Percentiles rank a stretch among this genome's conserved stretches.
Evolutionary conservation across 1,140 invertebrate species (phyloP).

Genomic region (Drosophila guanche): DNA sequence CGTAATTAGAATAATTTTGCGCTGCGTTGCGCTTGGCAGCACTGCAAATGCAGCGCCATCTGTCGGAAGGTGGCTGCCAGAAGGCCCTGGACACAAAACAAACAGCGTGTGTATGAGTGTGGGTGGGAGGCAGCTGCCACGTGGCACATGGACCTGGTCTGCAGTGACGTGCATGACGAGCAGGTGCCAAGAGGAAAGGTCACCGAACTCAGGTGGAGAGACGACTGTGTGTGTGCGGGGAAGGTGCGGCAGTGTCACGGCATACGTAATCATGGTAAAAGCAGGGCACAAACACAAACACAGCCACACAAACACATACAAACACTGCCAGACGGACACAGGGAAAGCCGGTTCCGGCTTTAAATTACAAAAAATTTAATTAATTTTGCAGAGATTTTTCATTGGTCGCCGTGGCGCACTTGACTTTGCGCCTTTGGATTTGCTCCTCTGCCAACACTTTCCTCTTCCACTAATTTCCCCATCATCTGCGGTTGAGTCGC

Average conservation of each 20-base stretch:
- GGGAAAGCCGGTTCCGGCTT: constrained; percentile 20
- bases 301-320: constrained; percentile 3
- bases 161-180: constrained; percentile 47
- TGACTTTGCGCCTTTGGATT: constrained; percentile 60
- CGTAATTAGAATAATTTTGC: constrained; percentile 79
- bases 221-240: constrained; percentile 13
- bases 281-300: neutral
- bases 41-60: constrained; percentile 61
- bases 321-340: constrained; percentile 1
- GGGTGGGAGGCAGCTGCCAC: too few relatives aligned
- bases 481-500: constrained; percentile 54
- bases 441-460: constrained; percentile 3
- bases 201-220: constrained; percentile 52
- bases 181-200: constrained; percentile 69
- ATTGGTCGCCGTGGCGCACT: constrained; percentile 39
- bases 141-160: constrained; percentile 26
- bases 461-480: constrained; percentile 55
- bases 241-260: constrained; percentile 42
- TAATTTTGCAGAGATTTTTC: constrained; percentile 69
- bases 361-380: constrained; percentile 73
- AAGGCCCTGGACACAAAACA: constrained; percentile 32
- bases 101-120: constrained; percentile 14
- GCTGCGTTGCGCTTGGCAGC: constrained; percentile 66
- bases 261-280: constrained; percentile 66
- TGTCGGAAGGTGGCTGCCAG: constrained; percentile 35